phyloP scores from a whole-genome alignment of 2,797 vertebrate genomes.

The Enteromius paludinosus region DNA sequence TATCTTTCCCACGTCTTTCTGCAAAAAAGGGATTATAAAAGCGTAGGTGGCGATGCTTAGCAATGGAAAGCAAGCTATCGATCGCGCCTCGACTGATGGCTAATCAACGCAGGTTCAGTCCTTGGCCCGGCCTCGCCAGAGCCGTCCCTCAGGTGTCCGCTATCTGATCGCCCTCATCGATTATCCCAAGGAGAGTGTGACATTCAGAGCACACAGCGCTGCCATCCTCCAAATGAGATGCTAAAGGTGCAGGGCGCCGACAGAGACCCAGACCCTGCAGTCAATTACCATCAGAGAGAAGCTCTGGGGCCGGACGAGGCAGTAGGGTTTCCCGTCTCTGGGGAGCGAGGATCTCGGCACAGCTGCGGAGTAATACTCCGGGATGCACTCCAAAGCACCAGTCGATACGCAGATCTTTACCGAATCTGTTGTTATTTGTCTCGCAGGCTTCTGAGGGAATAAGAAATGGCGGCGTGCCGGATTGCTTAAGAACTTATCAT shows the following conservation, averaged over 20 bases:
- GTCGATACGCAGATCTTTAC: slow-evolving; percentile 44
- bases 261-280: slow-evolving; percentile 26
- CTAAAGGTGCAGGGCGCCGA: slow-evolving; percentile 9
- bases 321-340: slow-evolving; percentile 21
- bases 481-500: neutral
- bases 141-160: slow-evolving; percentile 74
- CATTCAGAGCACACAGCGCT: slow-evolving; percentile 71
- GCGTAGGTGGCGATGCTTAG: neutral
- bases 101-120: slow-evolving; percentile 55
- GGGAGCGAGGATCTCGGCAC: slow-evolving; percentile 28
- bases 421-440: slow-evolving; percentile 41
- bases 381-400: slow-evolving; percentile 34
- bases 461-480: neutral
- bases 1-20: slow-evolving; percentile 2
- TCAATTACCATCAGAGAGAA: slow-evolving; percentile 66
- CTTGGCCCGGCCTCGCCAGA: slow-evolving; percentile 60
- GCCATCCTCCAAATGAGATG: slow-evolving; percentile 39
- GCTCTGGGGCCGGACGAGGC: neutral
- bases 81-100: slow-evolving; percentile 11
- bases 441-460: neutral
- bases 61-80: slow-evolving; percentile 34
- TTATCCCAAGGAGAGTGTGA: slow-evolving; percentile 78
- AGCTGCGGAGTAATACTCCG: slow-evolving; percentile 27
- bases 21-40: slow-evolving; percentile 3
- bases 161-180: slow-evolving; percentile 80